Evolutionary conservation across 2,888 invertebrate genomes (phyloP).

Genomic region (Spatulosminthurus flaviceps): DNA sequence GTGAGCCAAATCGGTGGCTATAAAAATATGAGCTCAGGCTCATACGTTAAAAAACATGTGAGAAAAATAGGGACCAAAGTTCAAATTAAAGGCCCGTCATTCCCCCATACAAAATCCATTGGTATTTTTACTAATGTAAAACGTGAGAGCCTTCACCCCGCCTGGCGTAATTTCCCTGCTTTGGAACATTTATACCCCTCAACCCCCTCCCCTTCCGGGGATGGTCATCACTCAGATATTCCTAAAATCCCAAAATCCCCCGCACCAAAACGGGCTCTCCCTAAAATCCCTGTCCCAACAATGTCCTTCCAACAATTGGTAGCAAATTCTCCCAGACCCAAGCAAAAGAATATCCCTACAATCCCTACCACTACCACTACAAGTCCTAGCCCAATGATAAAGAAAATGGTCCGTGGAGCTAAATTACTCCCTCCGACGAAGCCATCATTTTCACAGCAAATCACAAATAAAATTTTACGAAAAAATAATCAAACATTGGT

Average conservation of each 20-base stretch:
- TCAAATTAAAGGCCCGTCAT: not conserved
- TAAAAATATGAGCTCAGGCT: no score
- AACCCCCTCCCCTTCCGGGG: no score
- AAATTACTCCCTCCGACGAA: not conserved
- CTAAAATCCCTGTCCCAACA: no score
- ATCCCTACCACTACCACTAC: not conserved
- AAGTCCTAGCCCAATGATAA: conserved; percentile 11
- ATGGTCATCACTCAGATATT: no score
- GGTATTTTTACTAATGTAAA: not conserved
- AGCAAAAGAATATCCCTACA: not conserved
- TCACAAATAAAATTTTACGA: no score
- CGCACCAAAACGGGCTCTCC: not conserved
- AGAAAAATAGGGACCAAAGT: no score
- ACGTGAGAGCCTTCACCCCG: conserved; percentile 32
- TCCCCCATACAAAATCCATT: conserved; percentile 21
- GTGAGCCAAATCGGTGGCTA: no score
- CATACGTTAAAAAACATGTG: no score
- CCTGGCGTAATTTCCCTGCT: conserved; percentile 48
- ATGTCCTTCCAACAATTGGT: conserved; percentile 33
- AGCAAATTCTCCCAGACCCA: conserved; percentile 6
- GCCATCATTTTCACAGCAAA: no score
- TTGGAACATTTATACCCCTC: conserved; percentile 40
- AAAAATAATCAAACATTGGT: no score
- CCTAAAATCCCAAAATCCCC: not conserved
- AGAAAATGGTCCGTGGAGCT: conserved; percentile 28